These are phyloP conservation scores for Rhorus exstirpatorius DNA, from an alignment of 2,888 invertebrate genomes.

Conservation along the genomic window DNA sequence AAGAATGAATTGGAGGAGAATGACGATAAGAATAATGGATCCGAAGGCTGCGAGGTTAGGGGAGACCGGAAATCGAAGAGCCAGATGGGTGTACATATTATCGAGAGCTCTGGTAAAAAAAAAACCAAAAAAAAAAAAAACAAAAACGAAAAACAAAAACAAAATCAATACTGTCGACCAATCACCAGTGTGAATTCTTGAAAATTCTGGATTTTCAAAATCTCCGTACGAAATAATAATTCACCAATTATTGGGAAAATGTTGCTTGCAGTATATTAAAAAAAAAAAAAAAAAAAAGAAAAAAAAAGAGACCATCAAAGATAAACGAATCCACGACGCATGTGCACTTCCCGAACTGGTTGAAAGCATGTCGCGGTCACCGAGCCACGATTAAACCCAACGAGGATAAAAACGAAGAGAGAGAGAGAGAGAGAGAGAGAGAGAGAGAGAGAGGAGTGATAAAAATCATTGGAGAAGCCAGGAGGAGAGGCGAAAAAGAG, in stretches of 20 bases:
- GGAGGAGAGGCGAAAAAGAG: constrained; percentile 44
- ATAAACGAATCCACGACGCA: too few relatives aligned
- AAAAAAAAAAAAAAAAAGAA: too few relatives aligned
- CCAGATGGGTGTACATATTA: constrained; percentile 47
- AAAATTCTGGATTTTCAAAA: not conserved
- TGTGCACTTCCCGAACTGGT: constrained; percentile 19
- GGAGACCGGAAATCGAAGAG: constrained; percentile 35
- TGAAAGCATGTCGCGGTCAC: constrained; percentile 48
- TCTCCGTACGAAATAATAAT: too few relatives aligned
- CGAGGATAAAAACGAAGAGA: constrained; percentile 10
- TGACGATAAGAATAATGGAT: constrained; percentile 70
- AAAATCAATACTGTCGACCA: not conserved
- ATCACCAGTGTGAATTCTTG: not conserved
- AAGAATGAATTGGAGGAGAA: constrained; percentile 67
- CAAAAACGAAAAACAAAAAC: not conserved
- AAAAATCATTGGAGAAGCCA: constrained; percentile 75
- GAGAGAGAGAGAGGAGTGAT: constrained; percentile 73
- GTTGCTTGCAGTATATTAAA: too few relatives aligned
- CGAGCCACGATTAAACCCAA: constrained; percentile 42
- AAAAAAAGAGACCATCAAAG: too few relatives aligned
- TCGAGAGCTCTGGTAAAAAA: constrained; percentile 2
- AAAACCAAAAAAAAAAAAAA: not conserved
- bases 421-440: constrained; percentile 24
- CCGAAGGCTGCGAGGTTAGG: constrained; percentile 16
- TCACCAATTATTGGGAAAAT: too few relatives aligned